Evolutionary conservation across 2,797 vertebrate species (phyloP).

Genomic region (Silurus lanzhouensis): DNA sequence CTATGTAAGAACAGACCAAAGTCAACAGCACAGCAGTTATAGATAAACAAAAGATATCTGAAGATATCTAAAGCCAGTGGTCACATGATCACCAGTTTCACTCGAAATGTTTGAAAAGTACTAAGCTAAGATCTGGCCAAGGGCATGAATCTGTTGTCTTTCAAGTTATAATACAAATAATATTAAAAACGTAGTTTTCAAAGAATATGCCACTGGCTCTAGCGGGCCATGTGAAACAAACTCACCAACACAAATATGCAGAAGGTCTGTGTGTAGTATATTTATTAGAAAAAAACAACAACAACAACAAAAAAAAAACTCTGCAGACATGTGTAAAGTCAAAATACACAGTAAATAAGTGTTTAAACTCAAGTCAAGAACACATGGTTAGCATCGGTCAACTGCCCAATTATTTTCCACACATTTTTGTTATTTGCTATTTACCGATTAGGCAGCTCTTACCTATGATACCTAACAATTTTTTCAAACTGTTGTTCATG

Average conservation of each 20-base stretch:
- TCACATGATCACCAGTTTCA: conserved; percentile 5
- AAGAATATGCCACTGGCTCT: not conserved
- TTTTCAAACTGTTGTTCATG: too few species aligned
- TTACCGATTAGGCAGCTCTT: too few species aligned
- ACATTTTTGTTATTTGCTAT: too few species aligned
- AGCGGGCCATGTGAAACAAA: not conserved
- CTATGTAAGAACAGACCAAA: conserved; percentile 45
- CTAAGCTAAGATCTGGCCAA: not conserved
- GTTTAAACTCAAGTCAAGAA: not conserved
- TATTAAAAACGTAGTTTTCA: not conserved
- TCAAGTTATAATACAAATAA: not conserved
- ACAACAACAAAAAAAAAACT: not conserved
- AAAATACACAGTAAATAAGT: not conserved
- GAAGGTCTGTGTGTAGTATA: not conserved
- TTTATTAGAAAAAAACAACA: not conserved
- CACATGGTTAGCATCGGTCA: not conserved
- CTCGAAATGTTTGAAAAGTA: not conserved
- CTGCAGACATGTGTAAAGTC: not conserved
- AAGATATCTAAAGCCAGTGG: not conserved
- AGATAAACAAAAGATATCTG: conserved; percentile 7
- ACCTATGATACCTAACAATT: too few species aligned
- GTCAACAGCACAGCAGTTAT: conserved; percentile 25
- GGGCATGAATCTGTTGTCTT: not conserved
- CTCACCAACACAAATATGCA: not conserved
- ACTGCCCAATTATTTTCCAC: too few species aligned